Percentiles rank a stretch among this genome's conserved stretches.
phyloP scores from a whole-genome alignment of 2,113 vertebrate genomes.

The Leptodactylus fuscus region DNA sequence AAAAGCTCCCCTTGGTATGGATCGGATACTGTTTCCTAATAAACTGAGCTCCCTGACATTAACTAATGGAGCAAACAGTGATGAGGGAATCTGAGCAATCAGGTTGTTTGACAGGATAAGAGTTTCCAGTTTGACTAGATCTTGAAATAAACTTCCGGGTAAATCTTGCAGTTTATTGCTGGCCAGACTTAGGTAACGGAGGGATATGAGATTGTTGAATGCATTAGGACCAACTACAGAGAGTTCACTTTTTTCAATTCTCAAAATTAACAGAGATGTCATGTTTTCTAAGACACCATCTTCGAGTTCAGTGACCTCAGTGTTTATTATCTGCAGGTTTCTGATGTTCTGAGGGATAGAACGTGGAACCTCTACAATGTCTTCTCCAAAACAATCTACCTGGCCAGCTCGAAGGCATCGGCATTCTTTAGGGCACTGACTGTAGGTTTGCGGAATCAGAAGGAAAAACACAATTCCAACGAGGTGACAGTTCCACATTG shows the following conservation, averaged over 20 bases:
- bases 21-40: slow-evolving; percentile 72
- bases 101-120: slow-evolving; percentile 83
- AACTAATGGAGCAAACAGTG: slow-evolving; percentile 71
- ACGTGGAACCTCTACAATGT: slow-evolving; percentile 68
- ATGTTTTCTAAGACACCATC: slow-evolving; percentile 70
- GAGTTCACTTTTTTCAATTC: slow-evolving; percentile 78
- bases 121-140: slow-evolving; percentile 85
- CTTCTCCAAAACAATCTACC: slow-evolving; percentile 72
- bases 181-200: slow-evolving; percentile 79
- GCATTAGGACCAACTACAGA: slow-evolving; percentile 67
- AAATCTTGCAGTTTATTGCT: slow-evolving; percentile 77
- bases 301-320: slow-evolving; percentile 66
- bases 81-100: slow-evolving; percentile 70
- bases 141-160: slow-evolving; percentile 75
- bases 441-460: neutral
- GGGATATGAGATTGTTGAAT: slow-evolving; percentile 71
- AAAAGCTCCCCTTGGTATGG: slow-evolving; percentile 78
- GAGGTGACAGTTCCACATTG: slow-evolving; percentile 66
- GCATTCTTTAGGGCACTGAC: slow-evolving; percentile 75
- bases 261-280: slow-evolving; percentile 74
- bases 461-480: slow-evolving; percentile 69
- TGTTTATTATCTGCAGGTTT: slow-evolving; percentile 79
- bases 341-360: slow-evolving; percentile 73
- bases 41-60: slow-evolving; percentile 78
- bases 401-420: slow-evolving; percentile 70